These are phyloP conservation scores for Ophonus ardosiacus DNA, from an alignment of 2,888 invertebrate species.

Conservation along the genomic window DNA sequence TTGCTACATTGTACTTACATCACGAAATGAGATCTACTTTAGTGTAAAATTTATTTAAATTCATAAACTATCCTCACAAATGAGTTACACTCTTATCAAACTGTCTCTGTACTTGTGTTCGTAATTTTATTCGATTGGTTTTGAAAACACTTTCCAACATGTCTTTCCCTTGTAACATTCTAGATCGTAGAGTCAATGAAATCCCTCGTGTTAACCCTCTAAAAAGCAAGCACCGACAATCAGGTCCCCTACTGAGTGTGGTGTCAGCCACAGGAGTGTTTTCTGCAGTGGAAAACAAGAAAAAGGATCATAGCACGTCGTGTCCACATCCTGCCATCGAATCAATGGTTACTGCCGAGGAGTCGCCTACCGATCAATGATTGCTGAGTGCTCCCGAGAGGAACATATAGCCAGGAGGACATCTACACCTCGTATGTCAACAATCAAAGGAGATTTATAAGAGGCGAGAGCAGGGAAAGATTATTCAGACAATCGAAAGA, in stretches of 20 bases:
- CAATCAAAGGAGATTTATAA: neutral
- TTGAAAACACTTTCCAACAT: neutral
- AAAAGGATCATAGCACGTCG: conserved; percentile 41
- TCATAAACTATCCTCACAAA: too few species aligned
- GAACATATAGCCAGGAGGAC: conserved; percentile 60
- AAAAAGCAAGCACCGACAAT: conserved; percentile 46
- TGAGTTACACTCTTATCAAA: too few species aligned
- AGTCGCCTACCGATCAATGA: conserved; percentile 39
- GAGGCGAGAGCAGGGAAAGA: neutral
- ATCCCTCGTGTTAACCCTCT: neutral
- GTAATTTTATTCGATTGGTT: neutral
- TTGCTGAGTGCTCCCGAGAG: conserved; percentile 67
- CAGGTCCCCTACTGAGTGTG: conserved; percentile 26
- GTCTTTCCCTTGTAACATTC: neutral
- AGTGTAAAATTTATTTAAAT: too few species aligned
- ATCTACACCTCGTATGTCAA: neutral
- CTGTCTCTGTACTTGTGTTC: neutral
- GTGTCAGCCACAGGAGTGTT: conserved; percentile 22
- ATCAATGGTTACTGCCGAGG: conserved; percentile 38
- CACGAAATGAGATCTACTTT: too few species aligned
- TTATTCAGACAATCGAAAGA: neutral
- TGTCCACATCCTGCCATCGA: conserved; percentile 45
- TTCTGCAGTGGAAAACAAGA: conserved; percentile 40
- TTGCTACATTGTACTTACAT: too few species aligned
- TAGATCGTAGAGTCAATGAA: neutral